Percentiles rank a stretch among this genome's conserved stretches.
Conservation (phyloP, 2,888 invertebrate genomes). For the Oxyteleia sp. region DNA sequence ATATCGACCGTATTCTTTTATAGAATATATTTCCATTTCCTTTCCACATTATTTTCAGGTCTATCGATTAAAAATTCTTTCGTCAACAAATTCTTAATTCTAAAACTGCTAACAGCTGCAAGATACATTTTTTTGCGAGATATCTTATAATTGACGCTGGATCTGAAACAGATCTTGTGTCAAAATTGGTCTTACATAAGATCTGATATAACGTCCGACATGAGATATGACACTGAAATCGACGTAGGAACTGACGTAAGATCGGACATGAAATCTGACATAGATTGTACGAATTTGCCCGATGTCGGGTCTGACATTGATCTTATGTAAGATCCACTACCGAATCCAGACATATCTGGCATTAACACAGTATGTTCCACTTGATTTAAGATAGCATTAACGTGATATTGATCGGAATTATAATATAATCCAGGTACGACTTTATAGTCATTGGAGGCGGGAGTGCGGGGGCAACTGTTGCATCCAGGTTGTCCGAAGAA, state of each 20-base stretch:
- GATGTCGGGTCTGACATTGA: conserved; percentile 13
- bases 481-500: conserved; percentile 92
- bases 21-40: no score
- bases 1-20: no score
- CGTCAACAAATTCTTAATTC: no score
- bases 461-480: conserved; percentile 92
- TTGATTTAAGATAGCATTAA: not conserved
- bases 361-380: conserved; percentile 6
- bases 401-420: not conserved
- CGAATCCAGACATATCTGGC: conserved; percentile 8
- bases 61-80: no score
- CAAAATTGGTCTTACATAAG: no score
- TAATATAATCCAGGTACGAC: conserved; percentile 89
- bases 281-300: conserved; percentile 8
- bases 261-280: conserved; percentile 28
- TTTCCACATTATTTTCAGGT: no score
- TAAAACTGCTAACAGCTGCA: no score
- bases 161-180: no score
- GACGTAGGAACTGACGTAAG: conserved; percentile 37
- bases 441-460: conserved; percentile 93
- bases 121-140: no score
- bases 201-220: no score
- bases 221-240: conserved; percentile 29
- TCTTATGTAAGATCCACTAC: conserved; percentile 24
- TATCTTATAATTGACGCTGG: no score